Percentiles rank a stretch among this genome's conserved stretches.
phyloP scores from a whole-genome alignment of 2,113 vertebrate species.

The Excalfactoria chinensis region DNA sequence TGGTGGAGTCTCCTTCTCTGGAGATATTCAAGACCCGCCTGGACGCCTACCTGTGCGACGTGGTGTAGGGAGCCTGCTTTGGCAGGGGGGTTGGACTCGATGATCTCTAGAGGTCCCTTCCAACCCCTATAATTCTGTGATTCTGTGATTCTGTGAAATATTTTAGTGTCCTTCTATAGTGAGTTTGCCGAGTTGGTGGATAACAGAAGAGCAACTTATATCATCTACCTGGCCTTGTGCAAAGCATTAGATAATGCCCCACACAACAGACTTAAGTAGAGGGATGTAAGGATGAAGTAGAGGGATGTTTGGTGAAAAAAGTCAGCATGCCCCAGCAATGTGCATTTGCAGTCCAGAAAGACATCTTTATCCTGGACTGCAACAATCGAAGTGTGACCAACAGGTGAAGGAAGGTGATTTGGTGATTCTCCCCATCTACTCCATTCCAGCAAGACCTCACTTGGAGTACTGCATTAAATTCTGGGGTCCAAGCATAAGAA shows the following conservation, averaged over 20 bases:
- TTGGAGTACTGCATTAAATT: background rate
- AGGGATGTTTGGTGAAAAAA: background rate
- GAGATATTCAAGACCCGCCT: too few relatives aligned
- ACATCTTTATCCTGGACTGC: background rate
- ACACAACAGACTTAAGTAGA: background rate
- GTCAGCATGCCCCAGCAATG: background rate
- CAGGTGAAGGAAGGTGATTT: background rate
- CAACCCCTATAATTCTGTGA: too few relatives aligned
- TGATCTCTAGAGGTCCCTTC: too few relatives aligned
- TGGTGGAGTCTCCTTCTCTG: too few relatives aligned
- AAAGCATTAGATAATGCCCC: background rate
- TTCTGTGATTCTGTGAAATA: too few relatives aligned
- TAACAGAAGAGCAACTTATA: background rate
- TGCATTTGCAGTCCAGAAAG: background rate
- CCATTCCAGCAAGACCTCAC: background rate
- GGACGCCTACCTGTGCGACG: too few relatives aligned
- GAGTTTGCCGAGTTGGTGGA: background rate
- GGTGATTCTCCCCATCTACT: background rate
- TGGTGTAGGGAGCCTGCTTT: too few relatives aligned
- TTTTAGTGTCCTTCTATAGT: background rate
- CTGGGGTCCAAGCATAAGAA: background rate
- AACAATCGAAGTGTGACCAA: background rate
- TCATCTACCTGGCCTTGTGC: background rate
- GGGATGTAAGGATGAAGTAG: background rate
- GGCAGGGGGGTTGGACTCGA: too few relatives aligned